Evolutionary conservation across 2,888 invertebrate species (phyloP).

Genomic region (Drosophila buzzatii): DNA sequence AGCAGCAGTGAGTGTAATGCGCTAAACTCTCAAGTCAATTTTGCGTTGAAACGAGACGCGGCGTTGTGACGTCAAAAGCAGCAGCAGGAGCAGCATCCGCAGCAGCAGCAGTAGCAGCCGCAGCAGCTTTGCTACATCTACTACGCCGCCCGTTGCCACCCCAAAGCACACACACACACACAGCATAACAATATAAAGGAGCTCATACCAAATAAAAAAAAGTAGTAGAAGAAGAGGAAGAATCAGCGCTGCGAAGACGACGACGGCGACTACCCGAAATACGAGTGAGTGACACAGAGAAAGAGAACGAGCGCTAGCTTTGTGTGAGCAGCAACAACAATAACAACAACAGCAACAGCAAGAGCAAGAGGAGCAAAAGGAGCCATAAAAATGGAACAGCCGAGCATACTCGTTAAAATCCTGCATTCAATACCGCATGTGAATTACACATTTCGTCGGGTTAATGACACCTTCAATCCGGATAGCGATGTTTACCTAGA

Average conservation of each 20-base stretch:
- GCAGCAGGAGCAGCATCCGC: constrained; percentile 29
- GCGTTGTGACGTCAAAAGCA: constrained; percentile 68
- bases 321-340: constrained; percentile 46
- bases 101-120: constrained; percentile 24
- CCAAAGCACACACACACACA: constrained; percentile 10
- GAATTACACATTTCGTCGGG: constrained; percentile 94
- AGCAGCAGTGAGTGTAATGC: constrained; percentile 58
- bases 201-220: constrained; percentile 34
- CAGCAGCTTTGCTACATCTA: constrained; percentile 44
- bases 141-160: constrained; percentile 23
- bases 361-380: constrained; percentile 39
- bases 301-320: constrained; percentile 13
- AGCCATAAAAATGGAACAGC: constrained; percentile 88
- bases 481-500: constrained; percentile 95
- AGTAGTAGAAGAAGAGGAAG: constrained; percentile 4
- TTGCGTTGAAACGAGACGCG: constrained; percentile 57
- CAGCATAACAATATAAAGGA: constrained; percentile 54
- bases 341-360: constrained; percentile 20
- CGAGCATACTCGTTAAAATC: constrained; percentile 93
- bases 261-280: constrained; percentile 29
- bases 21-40: constrained; percentile 66
- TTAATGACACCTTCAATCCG: constrained; percentile 96
- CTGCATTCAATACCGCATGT: constrained; percentile 96
- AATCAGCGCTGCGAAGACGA: constrained; percentile 19
- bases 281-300: constrained; percentile 13